Evolutionary conservation across 2,797 vertebrate species (phyloP).

Genomic region (Nasua narica): DNA sequence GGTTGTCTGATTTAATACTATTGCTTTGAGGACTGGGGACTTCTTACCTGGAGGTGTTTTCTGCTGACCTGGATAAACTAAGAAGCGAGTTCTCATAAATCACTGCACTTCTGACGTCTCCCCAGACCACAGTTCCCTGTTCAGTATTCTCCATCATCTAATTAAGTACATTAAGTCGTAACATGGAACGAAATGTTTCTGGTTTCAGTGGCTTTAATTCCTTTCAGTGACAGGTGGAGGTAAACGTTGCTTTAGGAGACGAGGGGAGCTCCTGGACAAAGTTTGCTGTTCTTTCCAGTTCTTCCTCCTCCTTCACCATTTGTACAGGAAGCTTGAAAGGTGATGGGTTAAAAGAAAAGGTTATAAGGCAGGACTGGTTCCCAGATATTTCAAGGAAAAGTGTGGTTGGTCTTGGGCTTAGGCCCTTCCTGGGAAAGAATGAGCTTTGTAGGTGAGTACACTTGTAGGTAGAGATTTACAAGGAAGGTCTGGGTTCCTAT

Average conservation of each 20-base stretch:
- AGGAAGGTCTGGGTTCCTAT: slow-evolving; percentile 39
- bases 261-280: not conserved
- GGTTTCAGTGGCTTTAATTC: slow-evolving; percentile 26
- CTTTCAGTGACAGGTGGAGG: not conserved
- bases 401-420: slow-evolving; percentile 58
- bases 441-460: slow-evolving; percentile 40
- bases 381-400: slow-evolving; percentile 66
- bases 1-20: slow-evolving; percentile 9
- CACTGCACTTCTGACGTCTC: not conserved
- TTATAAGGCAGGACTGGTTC: slow-evolving; percentile 44
- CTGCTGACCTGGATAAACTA: slow-evolving; percentile 28
- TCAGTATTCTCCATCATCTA: not conserved
- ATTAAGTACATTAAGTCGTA: not conserved
- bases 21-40: not conserved
- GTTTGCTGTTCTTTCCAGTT: not conserved
- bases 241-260: not conserved
- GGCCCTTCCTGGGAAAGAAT: slow-evolving; percentile 53
- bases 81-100: not conserved
- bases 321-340: not conserved
- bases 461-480: slow-evolving; percentile 3
- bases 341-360: not conserved
- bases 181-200: not conserved
- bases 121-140: not conserved
- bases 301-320: not conserved
- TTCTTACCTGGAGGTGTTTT: not conserved